phyloP scores from a whole-genome alignment of 2,797 vertebrate species.

The Alfaro cultratus region DNA sequence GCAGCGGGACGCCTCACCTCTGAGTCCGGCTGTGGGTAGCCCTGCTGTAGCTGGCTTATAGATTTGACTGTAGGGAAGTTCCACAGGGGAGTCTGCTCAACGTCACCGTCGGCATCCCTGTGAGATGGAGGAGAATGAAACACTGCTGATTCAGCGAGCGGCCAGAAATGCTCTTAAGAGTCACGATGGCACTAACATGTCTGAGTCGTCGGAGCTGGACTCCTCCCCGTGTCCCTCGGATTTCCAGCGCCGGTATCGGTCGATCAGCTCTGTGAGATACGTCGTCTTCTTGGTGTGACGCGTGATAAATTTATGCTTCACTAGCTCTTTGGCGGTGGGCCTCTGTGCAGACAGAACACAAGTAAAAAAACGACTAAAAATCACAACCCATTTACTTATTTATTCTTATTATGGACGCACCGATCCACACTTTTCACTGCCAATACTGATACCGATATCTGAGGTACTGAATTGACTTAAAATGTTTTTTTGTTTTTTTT shows the following conservation, averaged over 20 bases:
- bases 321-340: constrained; percentile 93
- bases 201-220: constrained; percentile 95
- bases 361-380: background rate
- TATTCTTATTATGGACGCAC: background rate
- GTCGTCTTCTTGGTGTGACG: constrained; percentile 96
- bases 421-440: too few relatives aligned
- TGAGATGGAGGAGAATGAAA: background rate
- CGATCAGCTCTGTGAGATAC: constrained; percentile 94
- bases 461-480: too few relatives aligned
- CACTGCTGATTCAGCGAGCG: too few relatives aligned
- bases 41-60: constrained; percentile 91
- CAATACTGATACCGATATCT: too few relatives aligned
- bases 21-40: constrained; percentile 84
- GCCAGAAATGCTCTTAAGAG: too few relatives aligned
- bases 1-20: constrained; percentile 66
- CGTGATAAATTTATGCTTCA: constrained; percentile 97
- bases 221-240: constrained; percentile 95
- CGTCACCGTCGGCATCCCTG: constrained; percentile 91
- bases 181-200: constrained; percentile 81
- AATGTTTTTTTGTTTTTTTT: too few relatives aligned
- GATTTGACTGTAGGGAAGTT: constrained; percentile 94
- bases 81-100: constrained; percentile 91
- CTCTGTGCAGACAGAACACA: constrained; percentile 77
- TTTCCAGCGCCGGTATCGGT: constrained; percentile 97
- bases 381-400: background rate